A percentile compares a stretch with the other conserved stretches of the same genome.
These are phyloP conservation scores for Danio aesculapii DNA, from an alignment of 2,797 vertebrate genomes.

Conservation along the genomic window DNA sequence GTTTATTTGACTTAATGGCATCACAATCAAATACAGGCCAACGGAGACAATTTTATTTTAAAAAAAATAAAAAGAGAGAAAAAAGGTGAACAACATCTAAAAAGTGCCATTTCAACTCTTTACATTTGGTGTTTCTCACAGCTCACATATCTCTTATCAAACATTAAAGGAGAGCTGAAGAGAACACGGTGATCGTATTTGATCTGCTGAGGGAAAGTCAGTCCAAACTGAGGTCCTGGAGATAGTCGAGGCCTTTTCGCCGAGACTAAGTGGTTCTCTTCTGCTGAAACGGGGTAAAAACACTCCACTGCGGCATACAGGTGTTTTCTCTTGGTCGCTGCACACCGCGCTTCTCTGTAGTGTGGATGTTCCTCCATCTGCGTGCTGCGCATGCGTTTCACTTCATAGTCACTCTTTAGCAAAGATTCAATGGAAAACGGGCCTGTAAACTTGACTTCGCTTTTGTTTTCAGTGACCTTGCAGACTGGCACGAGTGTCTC, in stretches of 20 bases:
- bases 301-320: background rate
- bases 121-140: background rate
- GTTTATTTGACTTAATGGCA: no score
- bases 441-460: constrained; percentile 69
- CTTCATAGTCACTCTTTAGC: constrained; percentile 65
- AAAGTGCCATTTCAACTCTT: constrained; percentile 44
- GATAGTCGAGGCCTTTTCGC: background rate
- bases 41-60: no score
- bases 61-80: no score
- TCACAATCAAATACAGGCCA: no score
- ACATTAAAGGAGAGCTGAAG: background rate
- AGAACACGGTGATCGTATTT: background rate
- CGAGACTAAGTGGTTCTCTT: background rate
- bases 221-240: constrained; percentile 9
- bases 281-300: background rate
- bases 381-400: constrained; percentile 3
- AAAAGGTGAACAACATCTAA: background rate
- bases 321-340: no score
- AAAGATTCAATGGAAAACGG: constrained; percentile 79
- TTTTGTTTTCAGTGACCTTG: constrained; percentile 8
- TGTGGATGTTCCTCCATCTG: background rate
- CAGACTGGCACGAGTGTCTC: background rate
- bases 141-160: constrained; percentile 20
- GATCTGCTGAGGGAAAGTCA: background rate
- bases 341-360: background rate